A percentile compares a stretch with the other conserved stretches of the same genome.
Conservation (phyloP, 1,140 invertebrate species). For the Drosophila ogumai region DNA sequence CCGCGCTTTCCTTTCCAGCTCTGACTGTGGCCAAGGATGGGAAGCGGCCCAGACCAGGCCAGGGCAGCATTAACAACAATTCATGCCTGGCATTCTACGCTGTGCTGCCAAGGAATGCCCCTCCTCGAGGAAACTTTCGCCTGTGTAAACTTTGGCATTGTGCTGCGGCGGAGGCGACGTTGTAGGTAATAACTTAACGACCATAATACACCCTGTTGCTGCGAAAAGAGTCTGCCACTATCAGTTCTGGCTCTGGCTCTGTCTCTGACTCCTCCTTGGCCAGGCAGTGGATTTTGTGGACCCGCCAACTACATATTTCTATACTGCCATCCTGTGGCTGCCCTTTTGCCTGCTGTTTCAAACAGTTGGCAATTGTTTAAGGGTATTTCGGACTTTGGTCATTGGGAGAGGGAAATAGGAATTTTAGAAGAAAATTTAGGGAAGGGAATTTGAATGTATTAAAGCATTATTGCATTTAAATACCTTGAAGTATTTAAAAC, state of each 20-base stretch:
- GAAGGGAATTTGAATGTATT: not conserved
- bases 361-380: constrained; percentile 7
- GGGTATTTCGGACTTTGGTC: constrained; percentile 17
- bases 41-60: not conserved
- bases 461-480: not conserved
- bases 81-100: constrained; percentile 67
- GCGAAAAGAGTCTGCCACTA: constrained; percentile 37
- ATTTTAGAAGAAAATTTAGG: not conserved
- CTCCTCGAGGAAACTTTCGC: constrained; percentile 70
- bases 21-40: constrained; percentile 3
- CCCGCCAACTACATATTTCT: constrained; percentile 48
- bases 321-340: constrained; percentile 33
- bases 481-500: not conserved
- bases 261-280: constrained; percentile 9
- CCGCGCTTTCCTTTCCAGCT: constrained; percentile 53
- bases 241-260: constrained; percentile 5
- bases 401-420: not conserved
- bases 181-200: constrained; percentile 82
- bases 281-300: constrained; percentile 28
- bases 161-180: constrained; percentile 51
- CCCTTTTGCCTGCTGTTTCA: constrained; percentile 34
- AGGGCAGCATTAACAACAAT: constrained; percentile 70
- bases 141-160: constrained; percentile 81
- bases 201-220: constrained; percentile 83
- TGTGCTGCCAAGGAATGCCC: constrained; percentile 63